Evolutionary conservation across 2,888 invertebrate genomes (phyloP), one percentile per base, ranked within the genome.

Genomic region (Melanostoma scalare): DNA sequence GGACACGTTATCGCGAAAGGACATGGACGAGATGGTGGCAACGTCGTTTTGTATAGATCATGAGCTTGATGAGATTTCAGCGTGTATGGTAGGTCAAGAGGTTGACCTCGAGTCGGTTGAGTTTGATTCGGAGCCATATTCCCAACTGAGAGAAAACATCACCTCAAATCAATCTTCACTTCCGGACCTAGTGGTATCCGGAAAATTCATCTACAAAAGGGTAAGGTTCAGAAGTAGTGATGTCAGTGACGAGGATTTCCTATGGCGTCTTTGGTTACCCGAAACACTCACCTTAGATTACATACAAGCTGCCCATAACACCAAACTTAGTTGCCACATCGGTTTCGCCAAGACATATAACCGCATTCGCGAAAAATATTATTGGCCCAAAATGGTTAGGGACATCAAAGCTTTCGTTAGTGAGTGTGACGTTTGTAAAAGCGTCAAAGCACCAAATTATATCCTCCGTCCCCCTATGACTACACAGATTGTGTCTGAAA

Each of bases 71-170:
- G 6, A 31, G 60, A 42, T 42, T 44, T 35, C 50, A 4, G 55
- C 40, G 38, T 48, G 8, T 4, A 4, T 9, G 40, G 38, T 30
- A 10, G 65, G 74, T 61, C 48, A 36, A 20, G 61, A 48, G 20
- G 35, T 61, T 9, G 48, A 48, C 44, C n/a, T 61, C 9, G 10
- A 42, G 4, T 48, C 48, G 33, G 36, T 10, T 33, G 36, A 61
- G 36, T 50, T 61, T 38, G 48, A 46, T 35, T 46, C 61, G 46
- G 10, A 46, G 35, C 61, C 44, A 61, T 61, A 60, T 61, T 33
- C 10, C 46, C 44, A 35, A 6, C 33, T 48, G 35, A 61, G 38
- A 33, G 44, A 50, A 20, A 30, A 30, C n/a, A 30, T 50, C 20
- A 20, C 20, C 48, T 8, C 6, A 8, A 50, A 50, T 50, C 48